Conservation (phyloP, 2,113 vertebrate genomes). For the Tachysurus fulvidraco region DNA sequence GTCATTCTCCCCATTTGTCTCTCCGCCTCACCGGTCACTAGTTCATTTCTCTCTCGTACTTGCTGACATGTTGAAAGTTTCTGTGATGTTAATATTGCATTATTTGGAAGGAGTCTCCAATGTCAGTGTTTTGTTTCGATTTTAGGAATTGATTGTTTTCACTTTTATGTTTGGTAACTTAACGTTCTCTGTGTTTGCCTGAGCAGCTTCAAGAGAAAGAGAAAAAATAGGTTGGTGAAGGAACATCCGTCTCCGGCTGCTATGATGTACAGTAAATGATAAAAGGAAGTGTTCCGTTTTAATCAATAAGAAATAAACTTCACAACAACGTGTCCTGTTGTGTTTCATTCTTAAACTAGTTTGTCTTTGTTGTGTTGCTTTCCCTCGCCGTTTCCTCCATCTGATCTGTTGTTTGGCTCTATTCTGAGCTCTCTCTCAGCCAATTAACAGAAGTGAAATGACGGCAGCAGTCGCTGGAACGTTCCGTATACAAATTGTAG, state of each 20-base stretch:
- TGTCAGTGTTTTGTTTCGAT: too few species aligned
- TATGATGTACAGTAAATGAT: not conserved
- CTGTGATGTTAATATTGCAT: too few species aligned
- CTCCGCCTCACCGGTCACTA: too few species aligned
- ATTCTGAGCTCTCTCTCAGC: constrained; percentile 3
- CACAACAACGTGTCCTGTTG: not conserved
- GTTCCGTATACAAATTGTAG: constrained; percentile 32
- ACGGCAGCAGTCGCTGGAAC: not conserved
- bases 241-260: not conserved
- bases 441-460: not conserved
- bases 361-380: not conserved
- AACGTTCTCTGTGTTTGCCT: not conserved
- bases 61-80: too few species aligned
- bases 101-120: too few species aligned
- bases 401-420: constrained; percentile 6
- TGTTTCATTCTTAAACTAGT: not conserved
- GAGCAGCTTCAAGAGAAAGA: not conserved
- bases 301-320: not conserved
- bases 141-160: too few species aligned
- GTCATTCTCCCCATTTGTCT: too few species aligned
- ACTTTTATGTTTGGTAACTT: not conserved
- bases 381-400: not conserved
- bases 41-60: too few species aligned
- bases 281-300: not conserved
- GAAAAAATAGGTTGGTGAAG: not conserved